These are phyloP conservation scores for Hyperopisus bebe DNA, from an alignment of 2,113 vertebrate genomes.

Conservation along the genomic window DNA sequence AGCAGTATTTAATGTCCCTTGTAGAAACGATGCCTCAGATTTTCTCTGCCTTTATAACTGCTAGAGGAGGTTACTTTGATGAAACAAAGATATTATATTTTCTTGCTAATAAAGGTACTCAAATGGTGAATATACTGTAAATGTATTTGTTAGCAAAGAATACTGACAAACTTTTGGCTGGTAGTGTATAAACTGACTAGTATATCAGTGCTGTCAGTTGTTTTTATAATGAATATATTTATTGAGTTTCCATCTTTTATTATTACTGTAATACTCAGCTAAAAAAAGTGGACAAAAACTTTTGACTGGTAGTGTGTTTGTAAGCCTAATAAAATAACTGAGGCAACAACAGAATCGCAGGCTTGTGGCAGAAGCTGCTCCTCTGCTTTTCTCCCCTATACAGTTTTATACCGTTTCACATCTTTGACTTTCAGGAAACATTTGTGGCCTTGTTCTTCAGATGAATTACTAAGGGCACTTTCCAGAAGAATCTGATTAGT, in stretches of 20 bases:
- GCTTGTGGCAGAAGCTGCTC: background rate
- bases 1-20: too few species aligned
- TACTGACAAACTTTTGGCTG: too few species aligned
- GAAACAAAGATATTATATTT: too few species aligned
- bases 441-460: background rate
- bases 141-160: too few species aligned
- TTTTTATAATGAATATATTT: background rate
- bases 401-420: background rate
- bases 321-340: background rate
- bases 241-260: background rate
- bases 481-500: background rate
- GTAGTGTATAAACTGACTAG: background rate
- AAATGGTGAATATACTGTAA: too few species aligned
- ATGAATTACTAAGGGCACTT: background rate
- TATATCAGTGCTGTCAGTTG: background rate
- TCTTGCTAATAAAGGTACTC: too few species aligned
- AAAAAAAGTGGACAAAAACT: background rate
- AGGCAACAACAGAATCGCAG: background rate
- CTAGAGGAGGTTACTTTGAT: too few species aligned
- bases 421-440: background rate
- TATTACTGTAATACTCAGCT: background rate
- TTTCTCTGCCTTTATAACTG: too few species aligned
- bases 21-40: too few species aligned
- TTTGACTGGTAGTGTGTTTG: too few species aligned
- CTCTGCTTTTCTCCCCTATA: background rate